phyloP scores from a whole-genome alignment of 2,888 invertebrate species.

The Hirtodrosophila histrioides region DNA sequence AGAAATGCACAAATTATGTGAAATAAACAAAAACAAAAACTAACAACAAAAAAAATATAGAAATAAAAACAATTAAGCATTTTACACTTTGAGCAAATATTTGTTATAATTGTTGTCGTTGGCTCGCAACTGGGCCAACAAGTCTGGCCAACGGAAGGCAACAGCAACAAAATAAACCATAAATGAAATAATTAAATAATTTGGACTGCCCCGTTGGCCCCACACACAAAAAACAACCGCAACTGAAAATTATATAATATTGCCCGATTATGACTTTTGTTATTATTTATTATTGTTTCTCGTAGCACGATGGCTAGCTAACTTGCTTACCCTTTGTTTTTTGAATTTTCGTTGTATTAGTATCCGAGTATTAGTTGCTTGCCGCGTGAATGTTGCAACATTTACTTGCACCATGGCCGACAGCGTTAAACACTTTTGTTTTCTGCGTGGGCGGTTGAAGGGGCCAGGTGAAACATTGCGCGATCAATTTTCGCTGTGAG shows the following conservation, averaged over 20 bases:
- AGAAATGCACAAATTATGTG: conserved; percentile 56
- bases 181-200: conserved; percentile 28
- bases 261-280: conserved; percentile 40
- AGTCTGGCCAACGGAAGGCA: conserved; percentile 9
- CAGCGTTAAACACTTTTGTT: conserved; percentile 21
- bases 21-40: conserved; percentile 16
- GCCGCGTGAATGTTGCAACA: conserved; percentile 30
- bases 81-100: conserved; percentile 36
- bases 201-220: conserved; percentile 3
- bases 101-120: conserved; percentile 40
- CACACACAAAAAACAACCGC: neutral
- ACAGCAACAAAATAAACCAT: conserved; percentile 6
- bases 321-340: neutral
- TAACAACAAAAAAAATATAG: no score
- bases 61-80: conserved; percentile 42
- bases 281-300: conserved; percentile 38
- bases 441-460: conserved; percentile 20
- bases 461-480: neutral
- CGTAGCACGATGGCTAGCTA: neutral
- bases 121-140: conserved; percentile 35
- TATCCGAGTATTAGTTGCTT: conserved; percentile 30
- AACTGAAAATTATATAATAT: conserved; percentile 44
- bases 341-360: neutral
- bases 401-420: conserved; percentile 23
- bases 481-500: conserved; percentile 6